Percentiles rank a stretch among this genome's conserved stretches.
These are phyloP conservation scores for Lepeophtheirus nordmannii DNA, from an alignment of 2,888 invertebrate genomes.

Conservation along the genomic window DNA sequence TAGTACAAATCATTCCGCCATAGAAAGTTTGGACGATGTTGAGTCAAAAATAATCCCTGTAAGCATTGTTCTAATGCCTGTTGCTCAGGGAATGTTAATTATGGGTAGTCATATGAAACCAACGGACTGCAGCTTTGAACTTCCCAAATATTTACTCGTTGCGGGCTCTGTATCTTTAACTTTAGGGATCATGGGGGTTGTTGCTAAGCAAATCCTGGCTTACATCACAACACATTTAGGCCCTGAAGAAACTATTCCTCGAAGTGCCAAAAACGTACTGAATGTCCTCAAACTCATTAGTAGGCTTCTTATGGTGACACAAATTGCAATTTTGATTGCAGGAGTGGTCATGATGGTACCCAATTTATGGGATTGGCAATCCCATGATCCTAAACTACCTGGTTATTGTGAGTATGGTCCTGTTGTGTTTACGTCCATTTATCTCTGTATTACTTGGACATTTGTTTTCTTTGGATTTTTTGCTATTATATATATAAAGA, in stretches of 20 bases:
- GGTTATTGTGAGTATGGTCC: background rate
- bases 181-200: background rate
- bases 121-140: background rate
- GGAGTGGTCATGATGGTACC: slow-evolving; percentile 1
- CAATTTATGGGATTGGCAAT: background rate
- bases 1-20: background rate
- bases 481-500: background rate
- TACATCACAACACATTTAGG: background rate
- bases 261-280: background rate
- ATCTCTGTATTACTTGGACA: slow-evolving; percentile 5
- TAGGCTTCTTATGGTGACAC: background rate
- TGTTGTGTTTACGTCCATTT: background rate
- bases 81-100: background rate
- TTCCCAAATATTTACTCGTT: background rate
- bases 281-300: background rate
- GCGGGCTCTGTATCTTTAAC: slow-evolving; percentile 7
- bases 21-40: background rate
- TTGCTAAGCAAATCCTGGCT: background rate
- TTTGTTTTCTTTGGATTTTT: background rate
- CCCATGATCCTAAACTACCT: background rate
- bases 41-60: slow-evolving; percentile 8
- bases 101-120: slow-evolving; percentile 3
- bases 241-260: background rate
- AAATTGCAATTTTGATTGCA: background rate
- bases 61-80: slow-evolving; percentile 1